Evolutionary conservation across 2,797 vertebrate species (phyloP).

Genomic region (Phaenicophaeus curvirostris): DNA sequence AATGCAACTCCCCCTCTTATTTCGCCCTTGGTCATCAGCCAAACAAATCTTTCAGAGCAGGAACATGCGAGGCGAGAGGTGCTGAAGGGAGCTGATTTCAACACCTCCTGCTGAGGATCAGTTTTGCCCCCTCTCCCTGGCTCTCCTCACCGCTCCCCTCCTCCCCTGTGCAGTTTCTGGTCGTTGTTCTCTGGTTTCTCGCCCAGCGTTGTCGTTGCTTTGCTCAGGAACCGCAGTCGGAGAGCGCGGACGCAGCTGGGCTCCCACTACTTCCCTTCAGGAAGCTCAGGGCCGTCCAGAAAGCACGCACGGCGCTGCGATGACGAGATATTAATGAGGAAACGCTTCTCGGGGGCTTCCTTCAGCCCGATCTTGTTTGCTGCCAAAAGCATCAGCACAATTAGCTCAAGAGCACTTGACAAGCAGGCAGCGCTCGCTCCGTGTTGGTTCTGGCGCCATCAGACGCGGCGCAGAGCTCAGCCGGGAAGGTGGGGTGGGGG

Average conservation of each 20-base stretch:
- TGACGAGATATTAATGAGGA: not conserved
- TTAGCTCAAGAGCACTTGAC: conserved; percentile 23
- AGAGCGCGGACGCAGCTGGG: not conserved
- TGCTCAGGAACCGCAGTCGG: not conserved
- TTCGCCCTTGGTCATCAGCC: not conserved
- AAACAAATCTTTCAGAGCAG: not conserved
- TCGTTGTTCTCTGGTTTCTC: conserved; percentile 6
- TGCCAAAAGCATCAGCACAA: not conserved
- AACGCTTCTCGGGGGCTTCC: not conserved
- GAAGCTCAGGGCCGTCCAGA: not conserved
- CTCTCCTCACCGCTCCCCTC: not conserved
- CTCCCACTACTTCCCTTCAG: conserved; percentile 1
- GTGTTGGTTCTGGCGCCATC: not conserved
- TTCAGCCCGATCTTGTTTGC: not conserved
- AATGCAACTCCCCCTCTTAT: not conserved
- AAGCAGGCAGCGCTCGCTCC: not conserved
- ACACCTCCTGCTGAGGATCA: not conserved
- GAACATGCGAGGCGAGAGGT: not conserved
- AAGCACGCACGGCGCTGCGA: not conserved
- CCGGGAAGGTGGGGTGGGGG: not conserved
- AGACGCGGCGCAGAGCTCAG: fast-evolving
- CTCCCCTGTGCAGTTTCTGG: conserved; percentile 4
- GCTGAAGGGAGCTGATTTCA: not conserved
- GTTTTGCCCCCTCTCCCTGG: not conserved
- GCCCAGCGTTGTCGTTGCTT: not conserved